Evolutionary conservation across 1,140 invertebrate genomes (phyloP).

Genomic region (Sycophila sp.): DNA sequence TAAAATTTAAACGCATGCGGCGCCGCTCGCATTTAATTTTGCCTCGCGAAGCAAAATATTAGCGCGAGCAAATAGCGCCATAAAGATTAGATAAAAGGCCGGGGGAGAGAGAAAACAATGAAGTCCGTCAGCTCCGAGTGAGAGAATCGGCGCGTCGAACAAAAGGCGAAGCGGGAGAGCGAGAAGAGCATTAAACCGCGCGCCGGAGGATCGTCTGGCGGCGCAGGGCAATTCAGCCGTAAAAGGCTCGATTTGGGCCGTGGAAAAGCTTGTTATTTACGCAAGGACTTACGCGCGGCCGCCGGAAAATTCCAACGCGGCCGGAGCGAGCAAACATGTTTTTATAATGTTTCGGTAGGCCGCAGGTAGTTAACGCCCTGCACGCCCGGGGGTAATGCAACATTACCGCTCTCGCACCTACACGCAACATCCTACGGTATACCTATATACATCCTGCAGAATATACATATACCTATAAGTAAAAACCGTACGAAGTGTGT

Average conservation of each 20-base stretch:
- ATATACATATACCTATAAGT: too few species aligned
- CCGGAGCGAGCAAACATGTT: background rate
- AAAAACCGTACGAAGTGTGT: background rate
- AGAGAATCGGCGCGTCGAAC: background rate
- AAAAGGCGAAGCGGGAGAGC: background rate
- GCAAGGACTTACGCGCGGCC: background rate
- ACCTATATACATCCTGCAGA: too few species aligned
- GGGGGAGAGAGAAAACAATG: conserved; percentile 18
- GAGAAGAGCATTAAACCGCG: background rate
- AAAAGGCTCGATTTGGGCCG: background rate
- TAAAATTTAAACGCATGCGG: too few species aligned
- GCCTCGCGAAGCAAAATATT: background rate
- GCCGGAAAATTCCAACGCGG: background rate
- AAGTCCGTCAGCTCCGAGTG: background rate
- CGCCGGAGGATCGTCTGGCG: background rate
- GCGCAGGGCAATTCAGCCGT: background rate
- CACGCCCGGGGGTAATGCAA: background rate
- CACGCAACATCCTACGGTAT: too few species aligned
- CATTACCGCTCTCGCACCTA: background rate
- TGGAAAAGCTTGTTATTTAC: background rate
- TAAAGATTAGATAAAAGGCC: too few species aligned
- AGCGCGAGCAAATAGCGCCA: too few species aligned
- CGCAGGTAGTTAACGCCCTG: background rate
- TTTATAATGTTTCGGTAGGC: conserved; percentile 22
- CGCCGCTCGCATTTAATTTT: too few species aligned